phyloP scores from a whole-genome alignment of 2,888 invertebrate genomes.

The Plagodis dolabraria region DNA sequence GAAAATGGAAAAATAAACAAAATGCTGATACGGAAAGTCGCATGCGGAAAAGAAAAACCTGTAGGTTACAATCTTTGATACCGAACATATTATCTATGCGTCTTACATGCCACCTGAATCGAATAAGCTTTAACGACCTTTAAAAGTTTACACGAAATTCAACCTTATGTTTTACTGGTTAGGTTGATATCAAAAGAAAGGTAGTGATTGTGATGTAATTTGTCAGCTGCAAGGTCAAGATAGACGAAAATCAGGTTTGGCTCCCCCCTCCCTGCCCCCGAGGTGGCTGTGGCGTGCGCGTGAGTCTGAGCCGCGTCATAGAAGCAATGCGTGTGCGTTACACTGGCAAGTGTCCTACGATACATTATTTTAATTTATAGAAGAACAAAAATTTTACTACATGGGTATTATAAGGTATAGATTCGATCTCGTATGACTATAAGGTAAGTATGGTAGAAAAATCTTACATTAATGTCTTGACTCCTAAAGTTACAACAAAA shows the following conservation, averaged over 20 bases:
- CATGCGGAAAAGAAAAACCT: slow-evolving; percentile 82
- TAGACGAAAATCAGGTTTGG: slow-evolving; percentile 83
- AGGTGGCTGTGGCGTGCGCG: slow-evolving; percentile 35
- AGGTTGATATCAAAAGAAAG: slow-evolving; percentile 47
- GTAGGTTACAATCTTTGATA: slow-evolving; percentile 66
- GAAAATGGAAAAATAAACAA: slow-evolving; percentile 36
- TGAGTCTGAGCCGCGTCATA: slow-evolving; percentile 38
- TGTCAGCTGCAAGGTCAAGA: slow-evolving; percentile 78
- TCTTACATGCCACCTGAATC: slow-evolving; percentile 43
- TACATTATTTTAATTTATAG: too few relatives aligned
- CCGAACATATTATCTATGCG: slow-evolving; percentile 53
- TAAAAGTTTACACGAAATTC: slow-evolving; percentile 21
- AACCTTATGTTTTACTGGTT: slow-evolving; percentile 18
- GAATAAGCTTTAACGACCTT: slow-evolving; percentile 35
- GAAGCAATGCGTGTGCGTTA: slow-evolving; percentile 21
- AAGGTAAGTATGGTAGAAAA: too few relatives aligned
- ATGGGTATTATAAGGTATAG: too few relatives aligned
- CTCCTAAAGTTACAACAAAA: too few relatives aligned
- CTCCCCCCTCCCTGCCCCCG: slow-evolving; percentile 48
- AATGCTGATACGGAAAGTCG: slow-evolving; percentile 69
- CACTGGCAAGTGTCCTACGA: neutral
- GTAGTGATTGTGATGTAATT: slow-evolving; percentile 77
- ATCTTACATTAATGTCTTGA: too few relatives aligned
- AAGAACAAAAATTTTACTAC: too few relatives aligned
- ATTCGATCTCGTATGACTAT: too few relatives aligned